Conservation (phyloP, 1,140 invertebrate genomes). For the Neodiprion pinetum region DNA sequence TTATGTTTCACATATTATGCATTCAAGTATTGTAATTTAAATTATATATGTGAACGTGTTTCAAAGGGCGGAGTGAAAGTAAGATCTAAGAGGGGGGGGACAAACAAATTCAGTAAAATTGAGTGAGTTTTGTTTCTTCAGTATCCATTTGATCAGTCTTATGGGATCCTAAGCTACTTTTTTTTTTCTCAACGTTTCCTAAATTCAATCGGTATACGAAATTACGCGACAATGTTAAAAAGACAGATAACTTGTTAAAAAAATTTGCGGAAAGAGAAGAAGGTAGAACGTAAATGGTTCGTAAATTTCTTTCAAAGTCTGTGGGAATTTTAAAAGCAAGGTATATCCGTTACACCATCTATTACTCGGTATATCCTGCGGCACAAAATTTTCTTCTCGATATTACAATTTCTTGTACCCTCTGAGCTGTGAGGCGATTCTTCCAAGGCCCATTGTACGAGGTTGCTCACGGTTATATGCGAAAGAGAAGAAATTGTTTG, state of each 20-base stretch:
- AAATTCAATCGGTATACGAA: no score
- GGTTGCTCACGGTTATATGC: neutral
- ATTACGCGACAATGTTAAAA: neutral
- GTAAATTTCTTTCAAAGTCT: no score
- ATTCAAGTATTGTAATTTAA: neutral
- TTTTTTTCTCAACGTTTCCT: neutral
- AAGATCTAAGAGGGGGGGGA: neutral
- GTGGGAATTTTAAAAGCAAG: neutral
- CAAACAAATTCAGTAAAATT: neutral
- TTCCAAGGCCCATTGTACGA: neutral
- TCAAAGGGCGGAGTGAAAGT: constrained; percentile 1
- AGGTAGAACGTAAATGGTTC: no score
- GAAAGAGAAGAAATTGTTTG: neutral
- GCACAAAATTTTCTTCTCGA: neutral
- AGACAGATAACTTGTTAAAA: neutral
- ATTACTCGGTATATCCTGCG: neutral
- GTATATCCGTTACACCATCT: neutral
- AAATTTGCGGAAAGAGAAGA: no score
- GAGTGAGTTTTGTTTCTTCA: constrained; percentile 19
- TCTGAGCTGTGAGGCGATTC: neutral
- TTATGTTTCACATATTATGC: neutral
- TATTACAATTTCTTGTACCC: neutral
- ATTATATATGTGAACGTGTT: neutral
- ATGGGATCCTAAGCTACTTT: constrained; percentile 32
- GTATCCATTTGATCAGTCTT: constrained; percentile 49